Conservation (phyloP, 2,113 vertebrate genomes). For the Pollimyrus isidori region DNA sequence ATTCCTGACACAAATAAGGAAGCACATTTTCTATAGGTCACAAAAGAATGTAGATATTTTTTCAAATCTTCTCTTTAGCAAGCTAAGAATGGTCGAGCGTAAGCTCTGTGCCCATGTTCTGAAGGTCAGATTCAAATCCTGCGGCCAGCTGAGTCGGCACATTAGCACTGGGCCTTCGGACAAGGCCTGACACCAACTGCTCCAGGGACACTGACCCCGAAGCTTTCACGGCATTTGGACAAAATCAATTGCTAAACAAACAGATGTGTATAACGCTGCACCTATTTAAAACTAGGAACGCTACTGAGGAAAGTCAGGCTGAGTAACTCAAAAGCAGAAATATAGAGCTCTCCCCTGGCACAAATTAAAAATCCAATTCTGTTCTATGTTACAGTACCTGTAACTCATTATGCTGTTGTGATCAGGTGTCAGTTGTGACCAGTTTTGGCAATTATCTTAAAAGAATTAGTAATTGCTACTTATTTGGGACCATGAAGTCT, state of each 20-base stretch:
- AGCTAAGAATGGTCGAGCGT: neutral
- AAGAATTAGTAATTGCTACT: neutral
- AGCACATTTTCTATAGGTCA: neutral
- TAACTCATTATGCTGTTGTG: neutral
- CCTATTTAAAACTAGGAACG: neutral
- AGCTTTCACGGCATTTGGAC: neutral
- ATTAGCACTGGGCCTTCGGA: neutral
- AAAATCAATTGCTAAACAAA: neutral
- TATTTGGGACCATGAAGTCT: neutral
- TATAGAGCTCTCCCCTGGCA: neutral
- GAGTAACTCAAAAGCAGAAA: neutral
- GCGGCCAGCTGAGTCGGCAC: neutral
- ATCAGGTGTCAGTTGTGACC: no score
- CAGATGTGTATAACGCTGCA: neutral
- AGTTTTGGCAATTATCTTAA: neutral
- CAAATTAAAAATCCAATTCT: neutral
- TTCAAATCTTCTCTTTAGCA: neutral
- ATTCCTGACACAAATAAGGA: neutral
- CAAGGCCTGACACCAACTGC: neutral
- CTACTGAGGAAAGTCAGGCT: neutral
- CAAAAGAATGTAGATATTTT: neutral
- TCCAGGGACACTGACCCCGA: neutral
- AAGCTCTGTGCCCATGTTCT: neutral
- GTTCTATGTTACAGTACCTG: neutral
- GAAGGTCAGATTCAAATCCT: neutral